These are phyloP conservation scores for Clarias macrocephalus DNA, from an alignment of 2,113 vertebrate species.

Conservation along the genomic window DNA sequence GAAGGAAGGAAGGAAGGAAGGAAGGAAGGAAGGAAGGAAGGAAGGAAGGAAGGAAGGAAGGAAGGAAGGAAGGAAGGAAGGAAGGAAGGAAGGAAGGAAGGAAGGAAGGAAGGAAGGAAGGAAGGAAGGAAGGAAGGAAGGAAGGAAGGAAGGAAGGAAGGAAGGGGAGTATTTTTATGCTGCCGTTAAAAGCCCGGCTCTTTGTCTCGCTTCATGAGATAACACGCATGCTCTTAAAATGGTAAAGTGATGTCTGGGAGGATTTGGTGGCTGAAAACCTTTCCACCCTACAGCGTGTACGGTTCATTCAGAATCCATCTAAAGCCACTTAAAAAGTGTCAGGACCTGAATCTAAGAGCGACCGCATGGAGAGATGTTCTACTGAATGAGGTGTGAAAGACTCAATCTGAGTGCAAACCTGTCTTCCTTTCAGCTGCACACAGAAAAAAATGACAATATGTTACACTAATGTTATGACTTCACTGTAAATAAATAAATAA, in stretches of 20 bases:
- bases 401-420: background rate
- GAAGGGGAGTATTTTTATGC: background rate
- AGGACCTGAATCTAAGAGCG: background rate
- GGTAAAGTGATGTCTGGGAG: background rate
- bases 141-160: background rate
- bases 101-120: background rate
- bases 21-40: too few relatives aligned
- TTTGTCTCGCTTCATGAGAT: background rate
- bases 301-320: background rate
- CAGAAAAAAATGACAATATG: background rate
- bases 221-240: background rate
- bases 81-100: too few relatives aligned
- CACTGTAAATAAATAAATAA: background rate
- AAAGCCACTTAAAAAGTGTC: background rate
- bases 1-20: too few relatives aligned
- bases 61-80: too few relatives aligned
- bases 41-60: too few relatives aligned
- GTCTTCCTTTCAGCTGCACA: background rate
- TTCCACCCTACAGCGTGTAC: background rate
- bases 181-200: background rate
- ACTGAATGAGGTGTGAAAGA: background rate
- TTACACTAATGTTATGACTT: constrained; percentile 59
- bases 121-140: background rate
- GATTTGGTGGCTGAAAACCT: background rate
- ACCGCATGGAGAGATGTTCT: background rate